Evolutionary conservation across 2,797 vertebrate genomes (phyloP), one percentile per base, ranked within the genome.

Genomic region (Coluber constrictor): DNA sequence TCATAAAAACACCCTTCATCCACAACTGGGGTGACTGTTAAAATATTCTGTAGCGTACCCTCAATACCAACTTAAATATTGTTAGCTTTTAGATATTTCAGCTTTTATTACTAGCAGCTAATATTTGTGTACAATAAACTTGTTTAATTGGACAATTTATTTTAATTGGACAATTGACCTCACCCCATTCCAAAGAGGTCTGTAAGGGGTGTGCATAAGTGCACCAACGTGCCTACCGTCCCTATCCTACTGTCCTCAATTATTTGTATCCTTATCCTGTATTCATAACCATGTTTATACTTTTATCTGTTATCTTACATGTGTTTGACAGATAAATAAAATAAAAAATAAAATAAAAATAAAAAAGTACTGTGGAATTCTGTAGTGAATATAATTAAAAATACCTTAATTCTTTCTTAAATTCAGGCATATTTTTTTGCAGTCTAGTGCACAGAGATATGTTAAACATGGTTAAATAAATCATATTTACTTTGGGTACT

Each of bases 401-500:
- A 90, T 95, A 94, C 94, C 94, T 94, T 94, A 12, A 61, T 54
- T 32, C 93, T 95, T 94, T 90, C 95, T 95, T 96, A 96, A 96
- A 95, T 97, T 96, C 96, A 95, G 97, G 96, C 95, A 96, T 96
- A 96, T 96, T 97, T 47, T 63, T 95, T 96, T 97, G 94, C 93
- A 91, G 96, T 94, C 86, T 96, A 94, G 95, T 95, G 96, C 95
- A 96, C 96, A 96, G 96, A 97, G 96, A 95, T 96, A 93, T 92
- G 94, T 97, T 97, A 97, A 97, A 97, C 97, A 97, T 96, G 95
- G 97, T 97, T 97, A 98, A 98, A 98, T 98, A 98, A 98, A 98
- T 98, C 97, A 97, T 98, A 97, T 98, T 98, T 98, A 98, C 96
- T 97, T 97, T 98, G 97, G 97, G 97, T 96, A 93, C 97, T 97